Base-by-base conservation (phyloP, 2,113 vertebrate genomes). In the Nerophis lumbriciformis region DNA sequence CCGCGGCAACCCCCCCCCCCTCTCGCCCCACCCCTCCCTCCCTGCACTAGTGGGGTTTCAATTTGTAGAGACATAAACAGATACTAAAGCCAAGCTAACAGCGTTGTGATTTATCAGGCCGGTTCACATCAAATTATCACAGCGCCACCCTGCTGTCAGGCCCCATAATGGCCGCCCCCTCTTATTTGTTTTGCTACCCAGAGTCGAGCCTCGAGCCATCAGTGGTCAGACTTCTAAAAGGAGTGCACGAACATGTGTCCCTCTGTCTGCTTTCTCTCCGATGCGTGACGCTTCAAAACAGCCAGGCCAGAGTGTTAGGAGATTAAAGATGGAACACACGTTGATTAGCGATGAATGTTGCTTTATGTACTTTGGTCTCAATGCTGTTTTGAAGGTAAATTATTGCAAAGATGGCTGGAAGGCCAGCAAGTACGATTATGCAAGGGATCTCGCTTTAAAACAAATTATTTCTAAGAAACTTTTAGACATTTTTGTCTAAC, bases 41-140 rank as follows among this genome's bases (percentile, higher is more conserved):
- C 90, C 64, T 74, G 71, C 87, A 92, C 92, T 94, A 92, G 94
- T 94, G 94, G 94, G 95, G 95, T 96, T 98, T 98, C 95, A 98
- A 98, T 99, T 99, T 99, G 96, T 98, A 94, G 93, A 93, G 95
- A 94, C 95, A 98, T 99, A 99, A 99, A 99, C 95, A 99, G 96
- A 99, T 98, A 97, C 94, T 99, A 98, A 99, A 98, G 93, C 92
- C 90, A 89, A 91, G 93, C 91, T 92, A 94, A 93, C 90, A 88
- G 92, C 88, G 90, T 79, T 75, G 91, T 96, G 94, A 97, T 97
- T 98, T 95, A 95, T 98, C 96, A 98, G 92, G 90, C 84, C 89
- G 91, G 90, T 93, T 95, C 93, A 94, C 93, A 94, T 97, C 93
- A 94, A 96, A 98, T 96, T 96, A 97, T 97, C 94, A 91, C 93